Percentiles rank a stretch among this genome's conserved stretches.
Conservation (phyloP, 2,797 vertebrate species). For the Gadopsis bispinosus region DNA sequence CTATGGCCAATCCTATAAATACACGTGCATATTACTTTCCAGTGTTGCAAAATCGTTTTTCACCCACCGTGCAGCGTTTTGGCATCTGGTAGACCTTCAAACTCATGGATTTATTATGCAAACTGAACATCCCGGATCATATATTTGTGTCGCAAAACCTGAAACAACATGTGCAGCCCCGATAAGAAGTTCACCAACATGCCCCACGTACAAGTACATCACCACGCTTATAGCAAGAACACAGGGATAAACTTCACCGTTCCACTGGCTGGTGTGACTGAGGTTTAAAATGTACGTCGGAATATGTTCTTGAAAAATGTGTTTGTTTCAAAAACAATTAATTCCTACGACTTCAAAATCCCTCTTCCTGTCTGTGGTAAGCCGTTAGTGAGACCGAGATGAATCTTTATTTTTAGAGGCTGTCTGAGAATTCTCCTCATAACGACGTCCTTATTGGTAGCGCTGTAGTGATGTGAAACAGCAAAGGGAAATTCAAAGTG, state of each 20-base stretch:
- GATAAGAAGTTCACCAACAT: not conserved
- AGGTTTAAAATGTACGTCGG: not conserved
- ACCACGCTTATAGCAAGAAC: not conserved
- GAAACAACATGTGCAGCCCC: not conserved
- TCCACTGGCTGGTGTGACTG: not conserved
- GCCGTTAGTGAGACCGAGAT: not conserved
- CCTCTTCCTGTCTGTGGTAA: not conserved
- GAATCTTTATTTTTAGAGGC: not conserved
- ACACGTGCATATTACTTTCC: not conserved
- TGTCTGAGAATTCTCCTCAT: not conserved
- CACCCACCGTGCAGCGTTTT: not conserved
- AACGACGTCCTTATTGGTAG: conserved; percentile 10
- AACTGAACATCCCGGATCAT: not conserved
- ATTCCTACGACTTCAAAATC: not conserved
- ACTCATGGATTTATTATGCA: not conserved
- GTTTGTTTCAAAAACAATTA: not conserved
- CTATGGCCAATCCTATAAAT: not conserved
- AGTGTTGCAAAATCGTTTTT: not conserved
- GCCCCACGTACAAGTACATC: not conserved
- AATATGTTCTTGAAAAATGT: not conserved
- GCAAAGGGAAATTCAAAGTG: not conserved
- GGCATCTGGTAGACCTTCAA: no score
- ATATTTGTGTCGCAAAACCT: not conserved
- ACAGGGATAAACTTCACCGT: not conserved
- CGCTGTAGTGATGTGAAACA: not conserved